These are phyloP conservation scores for Apodemia mormo DNA, from an alignment of 2,888 invertebrate genomes.

Conservation along the genomic window DNA sequence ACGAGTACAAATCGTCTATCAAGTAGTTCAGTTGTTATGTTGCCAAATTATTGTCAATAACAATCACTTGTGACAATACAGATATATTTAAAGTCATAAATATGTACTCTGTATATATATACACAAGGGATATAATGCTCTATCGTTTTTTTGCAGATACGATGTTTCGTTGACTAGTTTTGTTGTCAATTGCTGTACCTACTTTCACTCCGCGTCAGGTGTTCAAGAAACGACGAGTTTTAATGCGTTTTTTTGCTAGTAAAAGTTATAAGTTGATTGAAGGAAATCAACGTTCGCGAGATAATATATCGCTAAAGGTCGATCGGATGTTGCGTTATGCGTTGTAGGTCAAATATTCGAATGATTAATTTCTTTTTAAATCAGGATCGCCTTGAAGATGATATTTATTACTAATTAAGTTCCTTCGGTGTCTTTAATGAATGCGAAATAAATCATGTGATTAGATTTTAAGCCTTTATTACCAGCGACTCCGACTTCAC, in stretches of 20 bases:
- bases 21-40: slow-evolving; percentile 4
- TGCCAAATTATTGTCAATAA: slow-evolving; percentile 6
- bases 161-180: slow-evolving; percentile 24
- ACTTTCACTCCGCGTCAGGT: slow-evolving; percentile 31
- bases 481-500: too few relatives aligned
- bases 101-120: background rate
- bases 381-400: slow-evolving; percentile 1
- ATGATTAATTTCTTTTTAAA: slow-evolving; percentile 9
- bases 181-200: slow-evolving; percentile 26
- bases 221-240: slow-evolving; percentile 16
- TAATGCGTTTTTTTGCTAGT: slow-evolving; percentile 21
- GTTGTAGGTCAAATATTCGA: slow-evolving; percentile 6
- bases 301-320: slow-evolving; percentile 1
- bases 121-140: slow-evolving; percentile 4
- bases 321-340: background rate
- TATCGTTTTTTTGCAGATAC: slow-evolving; percentile 11
- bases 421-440: too few relatives aligned
- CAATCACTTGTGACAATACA: slow-evolving; percentile 8
- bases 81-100: background rate
- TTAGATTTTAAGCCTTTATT: too few relatives aligned
- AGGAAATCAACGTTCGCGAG: slow-evolving; percentile 12
- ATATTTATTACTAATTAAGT: background rate
- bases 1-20: background rate
- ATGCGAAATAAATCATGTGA: too few relatives aligned
- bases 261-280: slow-evolving; percentile 15